Evolutionary conservation across 2,113 vertebrate genomes (phyloP).

Genomic region (Podarcis muralis): DNA sequence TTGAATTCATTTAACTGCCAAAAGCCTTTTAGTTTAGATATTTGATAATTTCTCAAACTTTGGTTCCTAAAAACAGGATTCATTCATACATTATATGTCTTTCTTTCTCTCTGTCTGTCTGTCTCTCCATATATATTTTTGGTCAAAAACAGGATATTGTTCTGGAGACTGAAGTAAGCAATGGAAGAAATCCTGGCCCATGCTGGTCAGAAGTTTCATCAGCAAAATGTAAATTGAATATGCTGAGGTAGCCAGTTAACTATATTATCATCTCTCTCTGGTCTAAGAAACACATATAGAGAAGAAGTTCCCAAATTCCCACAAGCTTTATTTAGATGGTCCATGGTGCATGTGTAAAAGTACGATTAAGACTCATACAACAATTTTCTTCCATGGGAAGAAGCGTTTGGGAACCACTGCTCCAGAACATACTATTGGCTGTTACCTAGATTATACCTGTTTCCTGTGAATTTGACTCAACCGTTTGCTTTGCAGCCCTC

Average conservation of each 20-base stretch:
- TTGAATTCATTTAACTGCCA: conserved; percentile 51
- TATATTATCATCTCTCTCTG: not conserved
- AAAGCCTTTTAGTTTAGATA: conserved; percentile 61
- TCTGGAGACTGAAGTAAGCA: conserved; percentile 11
- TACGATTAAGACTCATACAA: too few relatives aligned
- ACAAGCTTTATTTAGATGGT: too few relatives aligned
- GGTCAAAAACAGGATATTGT: conserved; percentile 34
- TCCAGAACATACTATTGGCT: not conserved
- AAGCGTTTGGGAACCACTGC: too few relatives aligned
- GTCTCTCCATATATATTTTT: conserved; percentile 3
- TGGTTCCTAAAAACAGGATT: conserved; percentile 57
- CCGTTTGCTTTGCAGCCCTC: not conserved
- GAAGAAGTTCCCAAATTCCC: not conserved
- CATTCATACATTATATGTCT: conserved; percentile 20
- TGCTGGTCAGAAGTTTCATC: not conserved
- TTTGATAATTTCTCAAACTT: conserved; percentile 61
- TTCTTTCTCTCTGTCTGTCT: not conserved
- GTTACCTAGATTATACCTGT: not conserved
- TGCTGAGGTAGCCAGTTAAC: not conserved
- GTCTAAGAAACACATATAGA: not conserved
- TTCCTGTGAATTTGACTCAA: not conserved
- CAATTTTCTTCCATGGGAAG: too few relatives aligned
- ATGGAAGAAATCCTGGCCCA: not conserved
- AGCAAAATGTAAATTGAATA: not conserved
- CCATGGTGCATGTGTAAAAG: too few relatives aligned